Evolutionary conservation across 1,140 invertebrate genomes (phyloP).

Genomic region (Drosophila lini): DNA sequence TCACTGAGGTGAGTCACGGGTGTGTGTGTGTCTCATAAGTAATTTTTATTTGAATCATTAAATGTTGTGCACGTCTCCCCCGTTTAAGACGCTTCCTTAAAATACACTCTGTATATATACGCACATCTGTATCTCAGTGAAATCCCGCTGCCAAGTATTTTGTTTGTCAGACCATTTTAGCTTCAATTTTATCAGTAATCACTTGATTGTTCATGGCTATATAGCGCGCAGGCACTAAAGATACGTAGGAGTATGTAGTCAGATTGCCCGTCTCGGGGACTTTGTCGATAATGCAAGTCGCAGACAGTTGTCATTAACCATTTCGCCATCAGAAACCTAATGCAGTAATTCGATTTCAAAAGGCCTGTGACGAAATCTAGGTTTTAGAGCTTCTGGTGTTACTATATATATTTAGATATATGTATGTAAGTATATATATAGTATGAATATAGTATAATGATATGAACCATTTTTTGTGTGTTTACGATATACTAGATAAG

Average conservation of each 20-base stretch:
- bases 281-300: slow-evolving; percentile 39
- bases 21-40: slow-evolving; percentile 25
- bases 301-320: slow-evolving; percentile 16
- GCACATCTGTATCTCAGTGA: slow-evolving; percentile 7
- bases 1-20: slow-evolving; percentile 25
- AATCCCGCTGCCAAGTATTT: slow-evolving; percentile 37
- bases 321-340: not conserved
- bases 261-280: slow-evolving; percentile 19
- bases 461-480: slow-evolving; percentile 12
- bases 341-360: slow-evolving; percentile 24
- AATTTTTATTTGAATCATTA: slow-evolving; percentile 46
- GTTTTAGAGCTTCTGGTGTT: slow-evolving; percentile 8
- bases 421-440: not conserved
- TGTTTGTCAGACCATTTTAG: slow-evolving; percentile 28
- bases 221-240: slow-evolving; percentile 27
- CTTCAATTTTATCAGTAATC: slow-evolving; percentile 57
- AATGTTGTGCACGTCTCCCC: slow-evolving; percentile 32
- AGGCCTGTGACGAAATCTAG: slow-evolving; percentile 23
- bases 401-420: not conserved
- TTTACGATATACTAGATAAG: slow-evolving; percentile 34
- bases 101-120: slow-evolving; percentile 4
- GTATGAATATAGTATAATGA: not conserved
- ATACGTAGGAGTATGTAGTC: slow-evolving; percentile 16
- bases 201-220: slow-evolving; percentile 48
- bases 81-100: slow-evolving; percentile 48